Evolutionary conservation across 2,888 invertebrate genomes (phyloP).

Genomic region (Drosophila sordidapex): DNA sequence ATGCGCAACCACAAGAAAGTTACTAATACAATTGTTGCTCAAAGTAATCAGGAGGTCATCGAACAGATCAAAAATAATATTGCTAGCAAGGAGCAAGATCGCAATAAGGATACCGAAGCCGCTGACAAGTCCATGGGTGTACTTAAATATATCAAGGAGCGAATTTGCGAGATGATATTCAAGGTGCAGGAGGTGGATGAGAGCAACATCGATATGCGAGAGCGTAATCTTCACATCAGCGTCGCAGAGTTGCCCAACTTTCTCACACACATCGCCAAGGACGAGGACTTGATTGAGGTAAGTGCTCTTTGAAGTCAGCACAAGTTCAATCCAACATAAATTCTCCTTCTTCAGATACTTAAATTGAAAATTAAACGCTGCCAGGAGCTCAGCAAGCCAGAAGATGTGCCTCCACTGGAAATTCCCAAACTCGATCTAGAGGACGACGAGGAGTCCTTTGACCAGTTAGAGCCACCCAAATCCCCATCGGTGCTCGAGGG

Average conservation of each 20-base stretch:
- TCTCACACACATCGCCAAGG: constrained; percentile 77
- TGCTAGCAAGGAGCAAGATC: constrained; percentile 85
- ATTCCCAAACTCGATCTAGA: constrained; percentile 75
- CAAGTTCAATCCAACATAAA: not conserved
- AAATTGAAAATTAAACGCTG: constrained; percentile 82
- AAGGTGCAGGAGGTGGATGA: constrained; percentile 85
- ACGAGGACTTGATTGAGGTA: constrained; percentile 82
- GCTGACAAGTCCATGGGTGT: constrained; percentile 81
- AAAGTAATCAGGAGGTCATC: constrained; percentile 90
- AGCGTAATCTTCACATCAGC: constrained; percentile 70
- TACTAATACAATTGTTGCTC: not conserved
- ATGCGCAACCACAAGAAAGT: accelerated
- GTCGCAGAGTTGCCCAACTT: constrained; percentile 79
- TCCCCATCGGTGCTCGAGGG: constrained; percentile 71
- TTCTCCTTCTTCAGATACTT: constrained; percentile 72
- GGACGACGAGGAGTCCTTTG: constrained; percentile 73
- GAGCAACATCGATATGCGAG: constrained; percentile 76
- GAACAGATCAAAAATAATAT: constrained; percentile 88
- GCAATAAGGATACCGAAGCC: constrained; percentile 83
- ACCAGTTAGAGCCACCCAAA: constrained; percentile 76
- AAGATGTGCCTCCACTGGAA: constrained; percentile 63
- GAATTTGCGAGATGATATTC: constrained; percentile 84
- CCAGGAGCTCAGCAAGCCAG: constrained; percentile 73
- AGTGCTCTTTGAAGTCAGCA: not conserved
- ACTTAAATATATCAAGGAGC: constrained; percentile 82